Conservation (phyloP, 2,113 vertebrate species). For the Nestor notabilis region DNA sequence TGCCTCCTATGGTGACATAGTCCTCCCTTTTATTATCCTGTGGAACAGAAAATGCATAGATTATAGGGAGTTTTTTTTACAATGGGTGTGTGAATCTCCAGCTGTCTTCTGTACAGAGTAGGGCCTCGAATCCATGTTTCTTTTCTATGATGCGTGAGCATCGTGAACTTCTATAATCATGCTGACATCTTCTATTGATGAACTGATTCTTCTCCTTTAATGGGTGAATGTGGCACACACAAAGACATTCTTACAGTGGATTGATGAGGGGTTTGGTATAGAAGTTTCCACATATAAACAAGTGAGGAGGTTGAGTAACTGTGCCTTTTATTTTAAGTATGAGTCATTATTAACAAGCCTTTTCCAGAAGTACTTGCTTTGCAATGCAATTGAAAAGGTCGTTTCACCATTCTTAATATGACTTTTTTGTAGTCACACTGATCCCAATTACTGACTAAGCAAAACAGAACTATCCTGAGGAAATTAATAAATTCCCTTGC, state of each 20-base stretch:
- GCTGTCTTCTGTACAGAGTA: not conserved
- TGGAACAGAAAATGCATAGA: not conserved
- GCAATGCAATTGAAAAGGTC: not conserved
- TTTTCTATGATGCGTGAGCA: not conserved
- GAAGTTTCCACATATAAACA: not conserved
- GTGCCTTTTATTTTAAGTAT: not conserved
- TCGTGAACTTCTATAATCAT: not conserved
- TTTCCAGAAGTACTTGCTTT: not conserved
- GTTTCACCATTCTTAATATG: not conserved
- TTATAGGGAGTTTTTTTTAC: not conserved
- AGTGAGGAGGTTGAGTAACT: not conserved
- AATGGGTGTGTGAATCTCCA: not conserved
- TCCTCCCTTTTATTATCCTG: not conserved
- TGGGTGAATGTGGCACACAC: not conserved
- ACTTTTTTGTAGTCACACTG: not conserved
- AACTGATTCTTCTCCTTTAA: not conserved
- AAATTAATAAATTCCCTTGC: slow-evolving; percentile 10
- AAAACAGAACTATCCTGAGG: slow-evolving; percentile 1
- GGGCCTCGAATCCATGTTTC: not conserved
- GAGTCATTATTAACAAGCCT: not conserved
- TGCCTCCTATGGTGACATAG: not conserved
- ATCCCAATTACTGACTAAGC: slow-evolving; percentile 55
- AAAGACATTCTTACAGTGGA: not conserved
- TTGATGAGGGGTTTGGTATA: not conserved
- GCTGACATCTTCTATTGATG: not conserved